Percentiles rank a stretch among this genome's conserved stretches.
Conservation (phyloP, 2,113 vertebrate genomes). For the Peucedramus taeniatus region DNA sequence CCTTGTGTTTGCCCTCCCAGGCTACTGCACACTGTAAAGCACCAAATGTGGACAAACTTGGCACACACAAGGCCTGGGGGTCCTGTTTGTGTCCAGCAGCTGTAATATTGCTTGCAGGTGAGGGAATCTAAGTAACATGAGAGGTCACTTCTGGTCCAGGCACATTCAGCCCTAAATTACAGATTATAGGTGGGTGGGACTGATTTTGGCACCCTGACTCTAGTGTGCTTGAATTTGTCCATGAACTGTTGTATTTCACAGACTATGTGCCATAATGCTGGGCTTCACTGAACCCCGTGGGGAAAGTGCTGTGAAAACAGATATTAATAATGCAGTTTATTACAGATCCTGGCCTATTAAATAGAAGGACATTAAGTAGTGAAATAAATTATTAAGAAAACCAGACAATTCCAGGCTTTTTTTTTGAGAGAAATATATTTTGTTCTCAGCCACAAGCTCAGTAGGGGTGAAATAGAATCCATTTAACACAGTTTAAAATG, state of each 20-base stretch:
- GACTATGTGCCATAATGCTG: not conserved
- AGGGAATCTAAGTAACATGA: not conserved
- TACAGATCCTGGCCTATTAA: not conserved
- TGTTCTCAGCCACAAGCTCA: not conserved
- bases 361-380: not conserved
- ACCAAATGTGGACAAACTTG: not conserved
- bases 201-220: rapidly evolving
- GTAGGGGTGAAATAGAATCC: not conserved
- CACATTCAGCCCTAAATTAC: not conserved
- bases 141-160: not conserved
- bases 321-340: not conserved
- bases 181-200: not conserved
- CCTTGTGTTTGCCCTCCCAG: not conserved
- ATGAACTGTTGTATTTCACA: not conserved
- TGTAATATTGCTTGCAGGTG: not conserved
- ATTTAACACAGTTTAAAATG: not conserved
- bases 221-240: not conserved
- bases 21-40: not conserved
- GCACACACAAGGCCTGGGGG: not conserved
- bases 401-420: not conserved
- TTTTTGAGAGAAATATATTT: not conserved
- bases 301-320: not conserved
- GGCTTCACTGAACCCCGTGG: not conserved
- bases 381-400: slow-evolving; percentile 17
- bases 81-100: not conserved